phyloP scores from a whole-genome alignment of 2,113 vertebrate species.

The Casuarius casuarius region DNA sequence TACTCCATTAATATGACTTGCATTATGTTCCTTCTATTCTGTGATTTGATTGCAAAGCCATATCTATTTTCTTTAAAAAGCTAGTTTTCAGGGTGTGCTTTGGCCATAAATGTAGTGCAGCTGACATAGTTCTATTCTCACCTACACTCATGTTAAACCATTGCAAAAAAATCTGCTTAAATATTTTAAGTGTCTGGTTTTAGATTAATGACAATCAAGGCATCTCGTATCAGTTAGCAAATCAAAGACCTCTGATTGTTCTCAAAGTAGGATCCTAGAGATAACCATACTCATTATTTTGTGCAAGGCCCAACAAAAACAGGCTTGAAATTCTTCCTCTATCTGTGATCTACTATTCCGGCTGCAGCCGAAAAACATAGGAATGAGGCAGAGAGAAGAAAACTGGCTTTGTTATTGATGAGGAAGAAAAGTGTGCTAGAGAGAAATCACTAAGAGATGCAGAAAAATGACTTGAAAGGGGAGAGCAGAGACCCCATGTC shows the following conservation, averaged over 20 bases:
- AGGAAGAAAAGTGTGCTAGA: neutral
- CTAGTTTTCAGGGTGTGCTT: neutral
- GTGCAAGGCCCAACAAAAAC: neutral
- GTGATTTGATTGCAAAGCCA: neutral
- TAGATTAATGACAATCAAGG: neutral
- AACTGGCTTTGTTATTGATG: neutral
- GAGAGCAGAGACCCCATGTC: too few relatives aligned
- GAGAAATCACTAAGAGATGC: neutral
- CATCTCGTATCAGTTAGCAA: neutral
- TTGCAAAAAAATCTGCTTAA: neutral
- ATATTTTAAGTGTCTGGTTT: neutral
- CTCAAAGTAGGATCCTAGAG: neutral
- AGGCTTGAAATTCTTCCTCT: neutral
- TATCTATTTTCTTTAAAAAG: neutral
- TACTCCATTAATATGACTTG: neutral
- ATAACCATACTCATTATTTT: neutral
- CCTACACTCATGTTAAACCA: fast-evolving
- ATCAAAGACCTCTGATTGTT: neutral
- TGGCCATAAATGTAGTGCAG: neutral
- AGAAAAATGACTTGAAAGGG: neutral
- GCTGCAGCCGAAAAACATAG: neutral
- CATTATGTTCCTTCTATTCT: neutral
- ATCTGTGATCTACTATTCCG: neutral
- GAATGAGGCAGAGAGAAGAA: neutral
- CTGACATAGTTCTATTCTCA: neutral